These are phyloP conservation scores for Biston betularia DNA, from an alignment of 2,888 invertebrate species.

Conservation along the genomic window DNA sequence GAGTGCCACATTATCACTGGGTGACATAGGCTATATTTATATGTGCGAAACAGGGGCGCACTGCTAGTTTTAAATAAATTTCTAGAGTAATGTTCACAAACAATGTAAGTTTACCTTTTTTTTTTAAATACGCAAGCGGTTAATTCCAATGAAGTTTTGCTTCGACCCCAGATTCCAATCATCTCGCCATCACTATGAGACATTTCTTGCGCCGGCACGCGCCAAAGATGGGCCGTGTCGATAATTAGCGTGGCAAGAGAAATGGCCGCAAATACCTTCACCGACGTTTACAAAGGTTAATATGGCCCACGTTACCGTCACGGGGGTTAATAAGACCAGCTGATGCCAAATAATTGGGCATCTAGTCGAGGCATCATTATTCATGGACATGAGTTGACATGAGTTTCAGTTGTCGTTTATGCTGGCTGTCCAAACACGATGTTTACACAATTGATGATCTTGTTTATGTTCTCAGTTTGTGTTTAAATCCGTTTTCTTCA, in stretches of 20 bases:
- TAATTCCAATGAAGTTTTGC: neutral
- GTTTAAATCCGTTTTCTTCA: neutral
- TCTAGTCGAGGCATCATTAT: slow-evolving; percentile 28
- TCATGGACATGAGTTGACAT: slow-evolving; percentile 28
- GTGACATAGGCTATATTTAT: no score
- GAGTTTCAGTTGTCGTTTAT: slow-evolving; percentile 20
- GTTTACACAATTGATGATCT: slow-evolving; percentile 15
- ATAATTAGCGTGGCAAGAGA: slow-evolving; percentile 77
- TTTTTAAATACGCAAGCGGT: no score
- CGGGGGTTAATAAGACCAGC: slow-evolving; percentile 78
- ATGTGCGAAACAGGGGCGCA: no score
- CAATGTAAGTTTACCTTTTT: no score
- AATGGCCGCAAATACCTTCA: slow-evolving; percentile 64
- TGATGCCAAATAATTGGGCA: slow-evolving; percentile 40
- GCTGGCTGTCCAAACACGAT: slow-evolving; percentile 18
- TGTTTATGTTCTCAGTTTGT: neutral
- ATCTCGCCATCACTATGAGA: slow-evolving; percentile 20
- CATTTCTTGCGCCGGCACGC: slow-evolving; percentile 48
- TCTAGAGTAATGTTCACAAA: no score
- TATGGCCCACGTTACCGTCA: slow-evolving; percentile 63
- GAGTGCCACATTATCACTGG: no score
- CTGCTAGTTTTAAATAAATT: no score
- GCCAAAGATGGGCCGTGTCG: slow-evolving; percentile 50
- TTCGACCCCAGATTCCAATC: neutral
- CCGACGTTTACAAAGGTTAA: slow-evolving; percentile 73